These are phyloP conservation scores for Myopa testacea DNA, from an alignment of 2,888 invertebrate genomes.

Conservation along the genomic window DNA sequence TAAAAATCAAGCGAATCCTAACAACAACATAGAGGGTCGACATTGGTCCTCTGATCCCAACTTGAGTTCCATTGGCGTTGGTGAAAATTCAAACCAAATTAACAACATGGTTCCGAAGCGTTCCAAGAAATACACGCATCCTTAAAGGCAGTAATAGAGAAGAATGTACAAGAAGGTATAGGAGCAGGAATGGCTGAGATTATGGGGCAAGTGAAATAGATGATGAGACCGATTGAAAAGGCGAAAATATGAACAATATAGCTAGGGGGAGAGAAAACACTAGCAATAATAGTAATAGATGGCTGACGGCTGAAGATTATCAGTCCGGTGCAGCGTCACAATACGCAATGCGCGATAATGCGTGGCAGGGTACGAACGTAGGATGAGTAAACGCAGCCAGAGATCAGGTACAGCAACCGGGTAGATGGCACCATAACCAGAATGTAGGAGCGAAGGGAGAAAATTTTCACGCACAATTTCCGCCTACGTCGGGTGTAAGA, in stretches of 20 bases:
- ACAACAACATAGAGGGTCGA: too few relatives aligned
- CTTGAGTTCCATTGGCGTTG: too few relatives aligned
- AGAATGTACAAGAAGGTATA: neutral
- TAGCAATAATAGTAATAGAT: neutral
- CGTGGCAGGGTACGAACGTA: neutral
- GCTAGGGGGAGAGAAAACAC: neutral
- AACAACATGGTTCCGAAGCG: too few relatives aligned
- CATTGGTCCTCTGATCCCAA: too few relatives aligned
- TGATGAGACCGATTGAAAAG: neutral
- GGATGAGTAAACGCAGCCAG: neutral
- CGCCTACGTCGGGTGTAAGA: neutral
- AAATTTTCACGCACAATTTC: neutral
- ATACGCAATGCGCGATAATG: neutral
- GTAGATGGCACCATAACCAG: neutral
- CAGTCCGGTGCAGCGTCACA: neutral
- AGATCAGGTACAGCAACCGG: neutral
- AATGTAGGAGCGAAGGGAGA: too few relatives aligned
- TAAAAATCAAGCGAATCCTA: too few relatives aligned
- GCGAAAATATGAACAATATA: neutral
- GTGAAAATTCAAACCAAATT: too few relatives aligned
- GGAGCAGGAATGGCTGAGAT: neutral
- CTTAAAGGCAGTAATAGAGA: neutral
- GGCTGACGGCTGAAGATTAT: neutral
- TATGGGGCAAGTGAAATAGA: neutral
- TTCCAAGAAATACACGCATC: neutral